Percentiles rank a stretch among this genome's conserved stretches.
These are phyloP conservation scores for Squalus acanthias DNA, from an alignment of 2,797 vertebrate species.

Conservation along the genomic window DNA sequence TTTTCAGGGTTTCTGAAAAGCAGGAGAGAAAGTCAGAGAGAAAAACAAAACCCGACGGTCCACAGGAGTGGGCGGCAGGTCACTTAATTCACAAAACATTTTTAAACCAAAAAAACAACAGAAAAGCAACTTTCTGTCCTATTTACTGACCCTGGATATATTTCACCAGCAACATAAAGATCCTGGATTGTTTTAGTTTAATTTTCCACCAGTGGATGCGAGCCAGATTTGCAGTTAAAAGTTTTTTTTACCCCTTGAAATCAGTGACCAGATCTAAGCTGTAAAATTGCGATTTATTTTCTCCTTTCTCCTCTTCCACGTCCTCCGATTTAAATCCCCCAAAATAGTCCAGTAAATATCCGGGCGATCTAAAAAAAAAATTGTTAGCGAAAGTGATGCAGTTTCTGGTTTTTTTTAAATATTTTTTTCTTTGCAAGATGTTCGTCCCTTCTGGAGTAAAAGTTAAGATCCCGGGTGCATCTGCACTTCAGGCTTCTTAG, in stretches of 20 bases:
- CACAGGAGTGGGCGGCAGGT: background rate
- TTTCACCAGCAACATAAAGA: constrained; percentile 45
- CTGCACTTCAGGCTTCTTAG: background rate
- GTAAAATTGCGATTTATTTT: background rate
- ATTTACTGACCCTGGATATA: constrained; percentile 43
- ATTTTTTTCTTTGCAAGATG: background rate
- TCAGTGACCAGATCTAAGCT: background rate
- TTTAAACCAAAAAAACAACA: constrained; percentile 31
- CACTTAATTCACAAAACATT: background rate
- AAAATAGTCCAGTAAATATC: background rate
- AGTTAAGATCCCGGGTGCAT: background rate
- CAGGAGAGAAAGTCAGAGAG: constrained; percentile 45
- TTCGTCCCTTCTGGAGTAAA: background rate
- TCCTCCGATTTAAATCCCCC: background rate
- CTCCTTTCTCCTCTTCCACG: background rate
- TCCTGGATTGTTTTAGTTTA: constrained; percentile 36
- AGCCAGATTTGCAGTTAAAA: constrained; percentile 30
- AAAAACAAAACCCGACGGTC: constrained; percentile 26
- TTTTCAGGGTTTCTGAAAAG: constrained; percentile 85
- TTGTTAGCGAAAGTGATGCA: background rate
- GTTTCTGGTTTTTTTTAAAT: background rate
- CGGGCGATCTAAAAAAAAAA: background rate
- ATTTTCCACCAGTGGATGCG: constrained; percentile 25
- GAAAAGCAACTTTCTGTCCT: background rate
- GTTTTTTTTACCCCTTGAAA: background rate